Base-by-base conservation (phyloP, 2,888 invertebrate species). In the Drosophila demipolita region DNA sequence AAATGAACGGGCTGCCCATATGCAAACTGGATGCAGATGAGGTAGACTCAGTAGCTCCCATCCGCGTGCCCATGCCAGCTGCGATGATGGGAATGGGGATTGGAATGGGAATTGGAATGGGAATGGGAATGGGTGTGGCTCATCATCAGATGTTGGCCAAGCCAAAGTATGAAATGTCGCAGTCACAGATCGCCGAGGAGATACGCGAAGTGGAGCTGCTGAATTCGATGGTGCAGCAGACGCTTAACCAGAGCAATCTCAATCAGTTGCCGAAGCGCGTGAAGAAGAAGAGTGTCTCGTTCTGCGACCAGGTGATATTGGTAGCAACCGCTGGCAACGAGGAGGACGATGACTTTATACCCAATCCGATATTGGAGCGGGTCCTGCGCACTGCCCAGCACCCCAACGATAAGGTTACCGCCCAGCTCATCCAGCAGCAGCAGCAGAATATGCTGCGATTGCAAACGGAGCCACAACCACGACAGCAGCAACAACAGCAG, bases 291-390 rank as follows among this genome's bases (percentile, higher is more conserved):
- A 97, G 97, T 67, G 98, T 98, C 6, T 98, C 98, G 0, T 98
- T 98, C 93, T 98, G 98, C 90, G 98, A 98, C 92, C 97, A 98
- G 93, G 98, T 98, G 0, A 98, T 98, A 73, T 93, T 98, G 65
- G 98, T 98, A 15, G 98, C 98, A 6, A 98, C 98, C 1, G 97
- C 98, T 0, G 98, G 98, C 88, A 98, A 98, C 84, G 97, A 98
- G 89, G 97, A 97, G 93, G 97, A 97, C 73, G 97, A 97, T 75
- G 96, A 96, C 82, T 97, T 97, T 89, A 97, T 98, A 88, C 97
- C 98, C 0, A 98, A 98, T 93, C 98, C 98, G 0, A 97, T 98
- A 68, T 93, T 98, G 78, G 97, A 98, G 91, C 94, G 98, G 66
- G 97, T 98, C 0, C 93, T 98, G 26, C 95, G 97, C 74, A 97